Conservation (phyloP, 2,888 invertebrate species). For the Zaprionus obscuricornis region DNA sequence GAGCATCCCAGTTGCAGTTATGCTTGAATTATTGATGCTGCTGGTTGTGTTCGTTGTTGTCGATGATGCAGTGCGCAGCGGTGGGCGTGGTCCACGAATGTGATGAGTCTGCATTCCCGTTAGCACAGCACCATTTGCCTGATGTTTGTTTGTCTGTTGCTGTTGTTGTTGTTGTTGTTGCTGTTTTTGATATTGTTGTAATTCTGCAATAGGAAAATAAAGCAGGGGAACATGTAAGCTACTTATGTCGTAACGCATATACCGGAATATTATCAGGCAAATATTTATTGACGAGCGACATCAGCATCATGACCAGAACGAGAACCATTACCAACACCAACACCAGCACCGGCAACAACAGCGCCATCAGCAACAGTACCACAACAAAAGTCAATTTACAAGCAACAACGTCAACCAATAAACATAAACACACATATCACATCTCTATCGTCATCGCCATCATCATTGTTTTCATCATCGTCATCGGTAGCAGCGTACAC, state of each 20-base stretch:
- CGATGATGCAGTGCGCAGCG: conserved; percentile 83
- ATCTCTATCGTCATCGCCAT: conserved; percentile 25
- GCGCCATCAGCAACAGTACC: conserved; percentile 11
- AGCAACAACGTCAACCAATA: conserved; percentile 60
- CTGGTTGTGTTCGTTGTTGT: conserved; percentile 50
- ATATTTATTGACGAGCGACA: conserved; percentile 55
- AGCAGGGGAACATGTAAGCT: conserved; percentile 49
- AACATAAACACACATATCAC: too few species aligned
- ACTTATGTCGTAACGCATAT: conserved; percentile 67
- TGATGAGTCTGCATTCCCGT: conserved; percentile 79
- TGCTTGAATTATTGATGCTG: conserved; percentile 37
- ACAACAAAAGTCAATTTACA: conserved; percentile 64
- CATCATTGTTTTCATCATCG: background rate
- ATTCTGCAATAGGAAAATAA: conserved; percentile 44
- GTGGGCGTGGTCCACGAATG: conserved; percentile 83
- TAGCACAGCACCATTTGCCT: conserved; percentile 81
- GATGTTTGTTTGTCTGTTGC: conserved; percentile 80
- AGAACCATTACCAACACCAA: conserved; percentile 10
- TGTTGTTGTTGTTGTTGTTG: conserved; percentile 69
- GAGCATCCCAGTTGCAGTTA: conserved; percentile 39
- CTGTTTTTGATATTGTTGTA: conserved; percentile 75
- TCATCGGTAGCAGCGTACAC: too few species aligned
- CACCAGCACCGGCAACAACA: conserved; percentile 2
- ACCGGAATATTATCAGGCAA: conserved; percentile 68
- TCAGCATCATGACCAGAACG: conserved; percentile 8